Evolutionary conservation across 1,140 invertebrate genomes (phyloP).

Genomic region (Drosophila lacertosa): DNA sequence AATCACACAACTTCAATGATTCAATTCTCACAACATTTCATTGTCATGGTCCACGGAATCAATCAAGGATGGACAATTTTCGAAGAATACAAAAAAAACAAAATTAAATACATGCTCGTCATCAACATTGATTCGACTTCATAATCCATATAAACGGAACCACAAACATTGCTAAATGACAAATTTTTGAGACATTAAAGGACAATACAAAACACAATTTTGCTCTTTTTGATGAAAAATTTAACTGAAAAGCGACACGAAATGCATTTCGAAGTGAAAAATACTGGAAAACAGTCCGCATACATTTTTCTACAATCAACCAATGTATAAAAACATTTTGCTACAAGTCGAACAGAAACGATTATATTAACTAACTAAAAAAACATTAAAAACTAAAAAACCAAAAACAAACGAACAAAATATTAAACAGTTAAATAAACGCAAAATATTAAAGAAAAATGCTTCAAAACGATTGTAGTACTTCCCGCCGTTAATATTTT

Average conservation of each 20-base stretch:
- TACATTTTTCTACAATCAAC: constrained; percentile 79
- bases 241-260: constrained; percentile 23
- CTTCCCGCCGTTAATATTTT: constrained; percentile 81
- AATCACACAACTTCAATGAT: constrained; percentile 32
- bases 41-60: constrained; percentile 46
- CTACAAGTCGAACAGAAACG: constrained; percentile 71
- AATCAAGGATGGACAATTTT: constrained; percentile 7
- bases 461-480: constrained; percentile 79
- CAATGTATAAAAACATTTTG: constrained; percentile 63
- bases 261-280: constrained; percentile 54
- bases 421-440: constrained; percentile 26
- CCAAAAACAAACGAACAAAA: constrained; percentile 43
- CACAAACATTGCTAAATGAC: constrained; percentile 61
- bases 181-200: constrained; percentile 79
- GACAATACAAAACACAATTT: constrained; percentile 78
- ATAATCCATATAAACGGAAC: constrained; percentile 36
- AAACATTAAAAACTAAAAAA: constrained; percentile 34
- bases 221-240: constrained; percentile 69
- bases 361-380: constrained; percentile 54
- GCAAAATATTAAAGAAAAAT: constrained; percentile 51
- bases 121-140: constrained; percentile 27
- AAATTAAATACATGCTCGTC: constrained; percentile 2
- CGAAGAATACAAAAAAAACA: constrained; percentile 13
- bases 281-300: constrained; percentile 57
- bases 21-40: constrained; percentile 57